Evolutionary conservation across 2,113 vertebrate species (phyloP), one percentile per base, ranked within the genome.

Genomic region (Urocynchramus pylzowi): DNA sequence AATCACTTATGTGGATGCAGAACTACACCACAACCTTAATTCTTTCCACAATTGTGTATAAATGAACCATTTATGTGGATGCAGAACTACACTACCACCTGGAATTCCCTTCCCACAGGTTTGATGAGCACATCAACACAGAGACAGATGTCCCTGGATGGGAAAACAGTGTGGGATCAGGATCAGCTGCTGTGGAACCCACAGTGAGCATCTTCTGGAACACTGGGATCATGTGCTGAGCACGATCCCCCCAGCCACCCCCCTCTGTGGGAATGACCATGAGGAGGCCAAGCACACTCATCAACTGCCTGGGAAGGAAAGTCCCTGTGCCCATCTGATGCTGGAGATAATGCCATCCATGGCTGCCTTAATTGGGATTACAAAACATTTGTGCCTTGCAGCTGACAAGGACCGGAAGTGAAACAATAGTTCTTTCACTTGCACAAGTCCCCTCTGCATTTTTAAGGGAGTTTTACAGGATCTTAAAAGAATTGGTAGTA

Each of bases 341-440:
- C 57, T 35, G 84, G 2, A 85, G 88, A 87, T 79, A 83, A 87
- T 1, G 18, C 53, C 60, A 79, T 18, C 84, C 33, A 59, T 0
- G 67, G 28, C 37, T 45, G 82, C 10, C 60, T 47, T 13, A 22
- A 76, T 1, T 47, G 61, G 56, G 27, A 88, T 91, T 69, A 80
- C 89, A 59, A 52, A 89, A 61, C 31, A 22, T 30, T 77, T 85
- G 78, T 76, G 89, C 61, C 90, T 86, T 12, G 75, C 70, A 88
- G 87, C 92, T 86, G 86, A 85, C 70, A 91, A 75, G 84, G 80
- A 54, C 2, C 6, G 90, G 94, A 96, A 94, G 70, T 31, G 67
- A 67, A 93, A 97, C 93, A 96, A 96, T 65, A 22, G 67, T 13
- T 90, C 86, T 71, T 90, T 63, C 80, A 33, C 80, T 93, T 57